Evolutionary conservation across 2,888 invertebrate species (phyloP).

Genomic region (Cyclophora albipunctata): DNA sequence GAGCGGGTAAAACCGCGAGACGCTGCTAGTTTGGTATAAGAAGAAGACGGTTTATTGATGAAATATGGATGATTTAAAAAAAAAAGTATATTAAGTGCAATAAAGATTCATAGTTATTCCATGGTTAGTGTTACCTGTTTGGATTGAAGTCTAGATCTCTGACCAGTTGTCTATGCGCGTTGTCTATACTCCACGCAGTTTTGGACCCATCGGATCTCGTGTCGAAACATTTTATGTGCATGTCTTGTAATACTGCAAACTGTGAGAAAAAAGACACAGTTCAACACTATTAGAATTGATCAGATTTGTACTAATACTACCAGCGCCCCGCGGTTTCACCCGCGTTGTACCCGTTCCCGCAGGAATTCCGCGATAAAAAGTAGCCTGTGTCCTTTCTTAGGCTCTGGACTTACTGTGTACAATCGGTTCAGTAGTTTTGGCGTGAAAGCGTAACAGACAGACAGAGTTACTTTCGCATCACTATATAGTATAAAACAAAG

Average conservation of each 20-base stretch:
- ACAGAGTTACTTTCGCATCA: too few relatives aligned
- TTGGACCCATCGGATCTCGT: constrained; percentile 83
- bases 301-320: neutral
- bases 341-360: too few relatives aligned
- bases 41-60: neutral
- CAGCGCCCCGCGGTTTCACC: too few relatives aligned
- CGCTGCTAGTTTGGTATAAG: neutral
- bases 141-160: constrained; percentile 97
- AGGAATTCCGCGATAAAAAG: neutral
- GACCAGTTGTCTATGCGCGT: constrained; percentile 91
- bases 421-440: too few relatives aligned
- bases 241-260: constrained; percentile 91
- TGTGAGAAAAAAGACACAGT: constrained; percentile 34
- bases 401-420: too few relatives aligned
- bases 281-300: neutral
- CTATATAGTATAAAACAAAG: too few relatives aligned
- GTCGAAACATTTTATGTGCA: constrained; percentile 91
- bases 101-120: too few relatives aligned
- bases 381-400: too few relatives aligned
- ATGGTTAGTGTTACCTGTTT: constrained; percentile 77
- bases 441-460: too few relatives aligned
- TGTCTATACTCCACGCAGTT: constrained; percentile 87
- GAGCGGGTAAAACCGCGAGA: too few relatives aligned
- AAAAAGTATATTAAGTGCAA: too few relatives aligned
- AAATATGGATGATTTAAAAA: too few relatives aligned